These are phyloP conservation scores for Lethrus apterus DNA, from an alignment of 1,140 invertebrate species.

Conservation along the genomic window DNA sequence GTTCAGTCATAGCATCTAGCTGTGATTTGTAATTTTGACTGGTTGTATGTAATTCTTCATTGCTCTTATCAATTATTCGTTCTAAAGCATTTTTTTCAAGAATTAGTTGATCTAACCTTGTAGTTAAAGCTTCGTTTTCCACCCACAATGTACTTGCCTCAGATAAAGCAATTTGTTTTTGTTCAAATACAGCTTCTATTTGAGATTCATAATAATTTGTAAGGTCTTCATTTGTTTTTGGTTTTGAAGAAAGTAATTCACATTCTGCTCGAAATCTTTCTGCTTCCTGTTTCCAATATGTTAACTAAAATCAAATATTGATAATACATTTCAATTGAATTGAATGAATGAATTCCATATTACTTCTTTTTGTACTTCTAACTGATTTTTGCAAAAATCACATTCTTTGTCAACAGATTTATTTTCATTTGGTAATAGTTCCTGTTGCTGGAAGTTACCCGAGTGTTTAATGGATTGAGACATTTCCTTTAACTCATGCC, in stretches of 20 bases:
- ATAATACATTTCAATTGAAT: too few relatives aligned
- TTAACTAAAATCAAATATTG: too few relatives aligned
- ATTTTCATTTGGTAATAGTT: neutral
- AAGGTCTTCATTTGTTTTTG: constrained; percentile 32
- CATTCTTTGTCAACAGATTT: neutral
- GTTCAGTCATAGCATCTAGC: constrained; percentile 83
- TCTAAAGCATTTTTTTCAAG: constrained; percentile 34
- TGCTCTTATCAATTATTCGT: constrained; percentile 38
- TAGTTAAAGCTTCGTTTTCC: constrained; percentile 34
- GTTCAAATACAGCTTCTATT: constrained; percentile 32
- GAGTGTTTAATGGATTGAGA: too few relatives aligned
- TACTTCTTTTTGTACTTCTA: constrained; percentile 6
- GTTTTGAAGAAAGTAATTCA: constrained; percentile 42
- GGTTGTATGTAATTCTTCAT: constrained; percentile 51
- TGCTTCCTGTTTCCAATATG: constrained; percentile 49
- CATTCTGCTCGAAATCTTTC: constrained; percentile 52
- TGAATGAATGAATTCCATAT: too few relatives aligned
- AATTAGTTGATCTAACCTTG: constrained; percentile 36
- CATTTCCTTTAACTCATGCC: constrained; percentile 8
- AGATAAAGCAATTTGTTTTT: constrained; percentile 28
- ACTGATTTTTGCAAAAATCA: constrained; percentile 9
- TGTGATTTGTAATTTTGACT: constrained; percentile 81
- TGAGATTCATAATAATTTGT: constrained; percentile 37
- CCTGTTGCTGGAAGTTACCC: too few relatives aligned
- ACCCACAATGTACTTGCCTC: constrained; percentile 31